Percentiles rank a stretch among this genome's conserved stretches.
Evolutionary conservation across 2,797 vertebrate genomes (phyloP).

Genomic region (Pempheris klunzingeri): DNA sequence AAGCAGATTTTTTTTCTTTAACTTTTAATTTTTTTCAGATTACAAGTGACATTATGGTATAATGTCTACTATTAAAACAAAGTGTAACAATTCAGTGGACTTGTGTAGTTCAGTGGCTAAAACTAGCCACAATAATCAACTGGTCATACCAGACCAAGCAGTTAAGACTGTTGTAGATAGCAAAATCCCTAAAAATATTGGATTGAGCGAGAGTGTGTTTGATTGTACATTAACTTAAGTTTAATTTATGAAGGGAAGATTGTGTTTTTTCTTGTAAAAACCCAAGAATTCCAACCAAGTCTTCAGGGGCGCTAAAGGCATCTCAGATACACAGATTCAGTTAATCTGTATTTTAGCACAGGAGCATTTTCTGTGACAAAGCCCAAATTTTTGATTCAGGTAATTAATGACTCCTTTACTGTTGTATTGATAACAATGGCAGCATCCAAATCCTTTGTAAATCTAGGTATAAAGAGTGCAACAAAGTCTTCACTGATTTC

Average conservation of each 20-base stretch:
- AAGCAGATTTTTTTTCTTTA: not conserved
- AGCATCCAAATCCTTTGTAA: not conserved
- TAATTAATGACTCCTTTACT: slow-evolving; percentile 2
- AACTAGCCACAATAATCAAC: no score
- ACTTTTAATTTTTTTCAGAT: no score
- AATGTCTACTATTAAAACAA: not conserved
- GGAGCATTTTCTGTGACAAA: not conserved
- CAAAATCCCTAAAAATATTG: not conserved
- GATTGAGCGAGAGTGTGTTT: not conserved
- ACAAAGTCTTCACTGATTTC: not conserved
- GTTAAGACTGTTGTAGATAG: not conserved
- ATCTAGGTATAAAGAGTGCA: not conserved
- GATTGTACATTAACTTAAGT: not conserved
- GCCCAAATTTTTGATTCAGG: not conserved
- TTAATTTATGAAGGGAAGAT: not conserved
- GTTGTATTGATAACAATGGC: not conserved
- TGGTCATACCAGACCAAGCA: not conserved
- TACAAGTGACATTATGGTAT: not conserved
- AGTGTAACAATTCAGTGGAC: not conserved
- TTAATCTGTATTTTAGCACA: not conserved
- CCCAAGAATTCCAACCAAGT: not conserved
- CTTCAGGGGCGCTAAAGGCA: not conserved
- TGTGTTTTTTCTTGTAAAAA: not conserved
- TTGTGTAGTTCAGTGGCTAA: not conserved
- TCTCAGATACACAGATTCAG: not conserved